phyloP scores from a whole-genome alignment of 30 jellyfish, hydroid and myxozoan species.

The Euphysa ruthae region DNA sequence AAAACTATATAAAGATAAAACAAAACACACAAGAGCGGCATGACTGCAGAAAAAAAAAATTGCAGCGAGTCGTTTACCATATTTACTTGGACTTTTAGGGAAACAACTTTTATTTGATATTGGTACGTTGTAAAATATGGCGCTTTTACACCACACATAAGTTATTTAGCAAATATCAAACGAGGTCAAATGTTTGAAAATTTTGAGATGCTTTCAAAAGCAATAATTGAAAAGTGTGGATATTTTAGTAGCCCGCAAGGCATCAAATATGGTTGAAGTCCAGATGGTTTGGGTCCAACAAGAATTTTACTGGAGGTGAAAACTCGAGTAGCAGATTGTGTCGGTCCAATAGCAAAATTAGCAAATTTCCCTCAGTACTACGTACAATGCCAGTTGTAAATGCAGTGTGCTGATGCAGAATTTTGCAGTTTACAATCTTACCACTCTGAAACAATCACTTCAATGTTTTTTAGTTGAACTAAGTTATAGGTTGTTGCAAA shows the following conservation, averaged over 20 bases:
- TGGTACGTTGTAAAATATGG: background rate
- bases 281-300: slow-evolving; percentile 5
- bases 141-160: background rate
- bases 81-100: background rate
- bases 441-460: too few species aligned
- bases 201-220: background rate
- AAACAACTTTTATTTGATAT: background rate
- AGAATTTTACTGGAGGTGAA: background rate
- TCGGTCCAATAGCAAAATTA: background rate
- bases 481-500: too few species aligned
- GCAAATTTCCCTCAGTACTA: slow-evolving; percentile 1
- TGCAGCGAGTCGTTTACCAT: background rate
- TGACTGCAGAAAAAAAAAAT: too few species aligned
- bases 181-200: background rate
- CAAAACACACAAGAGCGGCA: background rate
- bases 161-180: background rate
- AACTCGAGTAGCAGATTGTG: background rate
- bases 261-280: background rate
- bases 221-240: slow-evolving; percentile 4
- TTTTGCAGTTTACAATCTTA: too few species aligned
- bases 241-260: background rate
- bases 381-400: background rate
- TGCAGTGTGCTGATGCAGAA: too few species aligned
- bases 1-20: background rate
- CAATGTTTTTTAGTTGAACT: too few species aligned